Conservation (phyloP, 2,113 vertebrate species). For the Pedetes capensis region DNA sequence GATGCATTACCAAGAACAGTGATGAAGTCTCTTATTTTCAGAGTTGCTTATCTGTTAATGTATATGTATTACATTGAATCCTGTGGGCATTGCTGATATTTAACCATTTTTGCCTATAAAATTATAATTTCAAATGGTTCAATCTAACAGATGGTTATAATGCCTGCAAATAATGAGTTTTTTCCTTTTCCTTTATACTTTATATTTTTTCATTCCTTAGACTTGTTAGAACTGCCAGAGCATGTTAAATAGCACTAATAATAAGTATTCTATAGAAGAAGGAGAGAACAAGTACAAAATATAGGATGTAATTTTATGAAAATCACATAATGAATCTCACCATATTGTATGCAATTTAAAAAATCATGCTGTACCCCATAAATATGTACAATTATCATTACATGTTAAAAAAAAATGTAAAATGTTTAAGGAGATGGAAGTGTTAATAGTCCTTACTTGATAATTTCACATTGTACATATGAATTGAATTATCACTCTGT, state of each 20-base stretch:
- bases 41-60: not conserved
- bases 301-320: too few species aligned
- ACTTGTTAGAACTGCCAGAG: not conserved
- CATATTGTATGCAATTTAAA: too few species aligned
- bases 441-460: too few species aligned
- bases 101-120: not conserved
- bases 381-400: too few species aligned
- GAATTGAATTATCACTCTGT: too few species aligned
- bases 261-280: not conserved
- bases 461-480: too few species aligned
- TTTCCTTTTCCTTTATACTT: not conserved
- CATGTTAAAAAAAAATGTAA: too few species aligned
- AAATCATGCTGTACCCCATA: too few species aligned
- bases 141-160: not conserved
- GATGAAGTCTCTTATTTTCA: not conserved
- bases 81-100: not conserved
- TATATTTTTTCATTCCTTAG: not conserved
- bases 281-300: too few species aligned
- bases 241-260: not conserved
- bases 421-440: too few species aligned
- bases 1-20: not conserved
- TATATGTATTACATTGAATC: not conserved
- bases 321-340: too few species aligned
- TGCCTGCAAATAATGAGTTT: not conserved
- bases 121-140: not conserved